Evolutionary conservation across 2,797 vertebrate genomes (phyloP).

Genomic region (Varecia variegata): DNA sequence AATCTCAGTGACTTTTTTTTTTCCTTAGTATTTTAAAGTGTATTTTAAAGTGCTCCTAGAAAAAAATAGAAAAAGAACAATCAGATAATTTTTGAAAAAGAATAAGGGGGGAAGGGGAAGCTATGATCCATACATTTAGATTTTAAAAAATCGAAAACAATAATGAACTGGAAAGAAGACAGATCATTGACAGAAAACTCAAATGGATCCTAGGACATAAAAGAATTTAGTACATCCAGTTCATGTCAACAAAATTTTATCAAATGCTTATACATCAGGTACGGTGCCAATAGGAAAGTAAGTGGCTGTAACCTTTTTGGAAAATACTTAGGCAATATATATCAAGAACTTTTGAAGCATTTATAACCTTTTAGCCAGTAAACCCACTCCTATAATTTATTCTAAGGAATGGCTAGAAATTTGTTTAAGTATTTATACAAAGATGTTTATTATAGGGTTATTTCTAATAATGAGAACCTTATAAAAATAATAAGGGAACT

Average conservation of each 20-base stretch:
- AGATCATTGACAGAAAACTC: neutral
- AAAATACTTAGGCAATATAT: neutral
- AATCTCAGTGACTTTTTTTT: neutral
- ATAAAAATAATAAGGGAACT: neutral
- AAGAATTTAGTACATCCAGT: neutral
- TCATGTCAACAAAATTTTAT: neutral
- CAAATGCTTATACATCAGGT: neutral
- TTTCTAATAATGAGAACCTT: neutral
- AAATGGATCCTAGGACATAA: neutral
- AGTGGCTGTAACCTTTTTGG: neutral
- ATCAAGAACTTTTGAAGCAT: neutral
- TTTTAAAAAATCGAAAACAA: neutral
- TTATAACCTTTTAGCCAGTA: neutral
- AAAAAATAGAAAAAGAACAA: neutral
- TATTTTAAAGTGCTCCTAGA: constrained; percentile 10
- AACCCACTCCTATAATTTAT: neutral
- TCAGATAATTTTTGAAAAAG: neutral
- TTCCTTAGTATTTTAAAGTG: too few species aligned
- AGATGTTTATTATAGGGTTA: neutral
- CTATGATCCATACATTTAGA: neutral
- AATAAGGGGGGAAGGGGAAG: neutral
- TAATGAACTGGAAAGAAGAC: neutral
- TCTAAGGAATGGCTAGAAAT: neutral
- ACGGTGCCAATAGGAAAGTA: neutral
- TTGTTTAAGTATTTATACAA: neutral